Evolutionary conservation across 2,113 vertebrate species (phyloP).

Genomic region (Otus sunia): DNA sequence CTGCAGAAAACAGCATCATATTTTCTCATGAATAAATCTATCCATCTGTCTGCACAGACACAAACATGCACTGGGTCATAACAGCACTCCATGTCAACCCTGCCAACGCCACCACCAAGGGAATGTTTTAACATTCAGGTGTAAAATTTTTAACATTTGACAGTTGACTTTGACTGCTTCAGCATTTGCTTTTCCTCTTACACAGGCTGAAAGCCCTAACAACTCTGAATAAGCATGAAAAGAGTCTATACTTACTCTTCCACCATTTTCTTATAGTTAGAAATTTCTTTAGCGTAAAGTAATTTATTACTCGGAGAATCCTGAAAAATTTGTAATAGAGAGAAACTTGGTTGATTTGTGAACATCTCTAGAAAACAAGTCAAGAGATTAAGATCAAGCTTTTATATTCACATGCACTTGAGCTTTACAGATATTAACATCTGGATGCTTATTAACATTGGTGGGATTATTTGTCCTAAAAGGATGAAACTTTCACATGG

Average conservation of each 20-base stretch:
- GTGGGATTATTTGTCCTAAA: not conserved
- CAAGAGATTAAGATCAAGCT: not conserved
- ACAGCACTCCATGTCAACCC: not conserved
- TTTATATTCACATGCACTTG: not conserved
- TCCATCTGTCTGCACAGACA: not conserved
- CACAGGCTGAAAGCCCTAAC: not conserved
- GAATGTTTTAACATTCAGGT: not conserved
- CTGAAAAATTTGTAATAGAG: constrained; percentile 64
- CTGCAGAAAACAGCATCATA: not conserved
- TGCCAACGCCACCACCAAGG: not conserved
- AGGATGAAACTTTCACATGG: not conserved
- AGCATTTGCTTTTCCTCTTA: not conserved
- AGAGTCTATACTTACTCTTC: constrained; percentile 87
- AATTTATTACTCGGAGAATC: constrained; percentile 99
- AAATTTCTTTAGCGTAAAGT: constrained; percentile 98
- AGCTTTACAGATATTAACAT: not conserved
- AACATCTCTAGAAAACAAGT: not conserved
- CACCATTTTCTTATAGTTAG: constrained; percentile 98
- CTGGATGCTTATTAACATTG: not conserved
- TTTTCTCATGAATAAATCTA: not conserved
- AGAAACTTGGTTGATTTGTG: not conserved
- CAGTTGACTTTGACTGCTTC: not conserved
- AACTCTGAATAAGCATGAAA: not conserved
- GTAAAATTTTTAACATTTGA: not conserved
- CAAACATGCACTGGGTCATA: not conserved